Evolutionary conservation across 2,113 vertebrate species (phyloP), one percentile per base, ranked within the genome.

Genomic region (Limnothrissa miodon): DNA sequence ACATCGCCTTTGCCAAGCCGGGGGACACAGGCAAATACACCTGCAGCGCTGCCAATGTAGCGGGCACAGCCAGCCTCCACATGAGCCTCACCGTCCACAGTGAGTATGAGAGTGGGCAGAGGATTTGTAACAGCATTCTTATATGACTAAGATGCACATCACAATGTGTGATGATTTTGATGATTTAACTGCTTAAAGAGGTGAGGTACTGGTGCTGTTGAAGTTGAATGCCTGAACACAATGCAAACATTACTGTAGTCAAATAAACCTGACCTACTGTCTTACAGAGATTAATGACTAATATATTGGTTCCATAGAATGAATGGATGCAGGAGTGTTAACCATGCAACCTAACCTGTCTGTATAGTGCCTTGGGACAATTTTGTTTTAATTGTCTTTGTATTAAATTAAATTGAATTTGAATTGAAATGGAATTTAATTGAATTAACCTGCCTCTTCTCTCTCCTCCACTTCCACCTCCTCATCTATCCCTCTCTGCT

Each of bases 11-110:
- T 59, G 92, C 91, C 62, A 96, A 96, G 90, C 94, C 96, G 0
- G 87, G 83, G 0, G 96, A 99, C 3, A 81, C 94, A 0, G 98
- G 97, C 0, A 93, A 81, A 53, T 99, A 98, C 89, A 97, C 94
- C 0, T 99, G 98, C 86, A 93, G 85, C 0, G 98, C 96, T 0
- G 89, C 95, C 8, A 99, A 99, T 3, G 87, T 78, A 0, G 98
- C 97, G 0, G 98, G 98, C 6, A 94, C 96, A 0, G 92, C 89
- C 84, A 97, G 90, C 53, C 81, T 91, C 0, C 93, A 90, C 82
- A 89, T 92, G 86, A 93, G 91, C 80, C 95, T 99, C 19, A 90
- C 90, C 0, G 96, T 99, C 19, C 95, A 96, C 0, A 89, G 98
- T 99, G 91, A 92, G 96, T 93, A 48, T 42, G 3, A 56, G 17